Percentiles rank a stretch among this genome's conserved stretches.
phyloP scores from a whole-genome alignment of 2,113 vertebrate genomes.

The Jaculus jaculus region DNA sequence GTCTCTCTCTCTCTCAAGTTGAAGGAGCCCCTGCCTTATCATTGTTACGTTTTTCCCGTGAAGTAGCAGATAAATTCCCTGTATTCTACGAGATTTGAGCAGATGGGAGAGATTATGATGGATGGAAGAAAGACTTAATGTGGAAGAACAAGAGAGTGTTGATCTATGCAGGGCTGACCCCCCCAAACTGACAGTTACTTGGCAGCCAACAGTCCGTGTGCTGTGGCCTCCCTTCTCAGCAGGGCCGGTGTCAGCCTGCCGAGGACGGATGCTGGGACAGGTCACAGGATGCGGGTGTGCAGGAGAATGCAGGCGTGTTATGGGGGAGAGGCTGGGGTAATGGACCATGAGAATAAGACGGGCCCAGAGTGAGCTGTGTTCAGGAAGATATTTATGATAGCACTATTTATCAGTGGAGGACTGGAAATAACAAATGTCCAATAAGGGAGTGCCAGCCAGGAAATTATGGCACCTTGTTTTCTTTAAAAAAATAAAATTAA shows the following conservation, averaged over 20 bases:
- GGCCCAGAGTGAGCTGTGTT: not conserved
- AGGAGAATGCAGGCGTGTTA: not conserved
- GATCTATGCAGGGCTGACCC: not conserved
- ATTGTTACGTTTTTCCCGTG: not conserved
- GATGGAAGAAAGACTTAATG: not conserved
- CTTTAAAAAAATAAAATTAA: no score
- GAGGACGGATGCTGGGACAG: not conserved
- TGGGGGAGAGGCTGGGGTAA: not conserved
- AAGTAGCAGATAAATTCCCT: not conserved
- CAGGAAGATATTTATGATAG: not conserved
- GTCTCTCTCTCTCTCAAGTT: no score
- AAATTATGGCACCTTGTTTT: not conserved
- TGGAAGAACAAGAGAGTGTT: not conserved
- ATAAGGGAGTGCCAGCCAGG: not conserved
- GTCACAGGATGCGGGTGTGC: not conserved
- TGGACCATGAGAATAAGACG: not conserved
- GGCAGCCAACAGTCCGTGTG: not conserved
- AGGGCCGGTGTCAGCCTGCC: fast-evolving
- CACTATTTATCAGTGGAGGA: not conserved
- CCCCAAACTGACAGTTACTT: no score
- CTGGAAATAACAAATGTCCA: not conserved
- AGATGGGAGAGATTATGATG: not conserved
- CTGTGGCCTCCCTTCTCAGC: fast-evolving
- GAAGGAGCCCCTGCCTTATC: not conserved
- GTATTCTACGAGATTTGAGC: not conserved